Evolutionary conservation across 2,888 invertebrate genomes (phyloP).

Genomic region (Eupithecia centaureata): DNA sequence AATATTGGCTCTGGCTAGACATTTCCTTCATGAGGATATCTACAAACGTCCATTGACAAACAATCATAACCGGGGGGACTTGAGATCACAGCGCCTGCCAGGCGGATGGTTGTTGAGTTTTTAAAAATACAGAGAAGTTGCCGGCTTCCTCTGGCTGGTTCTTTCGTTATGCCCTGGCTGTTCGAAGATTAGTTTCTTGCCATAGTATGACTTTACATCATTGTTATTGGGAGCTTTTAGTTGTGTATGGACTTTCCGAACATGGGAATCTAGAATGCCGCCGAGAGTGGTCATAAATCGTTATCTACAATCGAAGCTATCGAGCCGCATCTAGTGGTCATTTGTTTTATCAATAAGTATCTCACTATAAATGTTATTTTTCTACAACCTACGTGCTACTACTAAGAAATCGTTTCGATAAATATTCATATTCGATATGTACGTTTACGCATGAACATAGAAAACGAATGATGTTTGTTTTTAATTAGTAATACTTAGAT

Average conservation of each 20-base stretch:
- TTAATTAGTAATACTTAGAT: neutral
- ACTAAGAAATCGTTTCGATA: conserved; percentile 8
- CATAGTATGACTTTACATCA: neutral
- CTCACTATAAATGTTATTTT: neutral
- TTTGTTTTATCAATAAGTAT: neutral
- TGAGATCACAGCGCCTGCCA: neutral
- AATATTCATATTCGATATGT: conserved; percentile 1
- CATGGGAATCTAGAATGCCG: neutral
- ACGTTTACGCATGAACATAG: neutral
- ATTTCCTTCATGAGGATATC: neutral
- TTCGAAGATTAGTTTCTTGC: too few species aligned
- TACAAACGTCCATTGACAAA: neutral
- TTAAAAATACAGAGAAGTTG: too few species aligned
- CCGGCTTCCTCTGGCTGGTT: too few species aligned
- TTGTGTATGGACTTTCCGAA: neutral
- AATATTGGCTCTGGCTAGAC: neutral
- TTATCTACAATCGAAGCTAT: neutral
- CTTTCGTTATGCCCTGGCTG: too few species aligned
- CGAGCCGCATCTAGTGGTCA: neutral
- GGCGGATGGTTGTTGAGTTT: too few species aligned
- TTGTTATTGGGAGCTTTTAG: neutral
- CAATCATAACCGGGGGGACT: neutral
- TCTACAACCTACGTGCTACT: neutral
- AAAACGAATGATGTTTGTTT: conserved; percentile 2
- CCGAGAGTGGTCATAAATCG: neutral